Base-by-base conservation (phyloP, 2,888 invertebrate genomes). In the Heliconius cydno region DNA sequence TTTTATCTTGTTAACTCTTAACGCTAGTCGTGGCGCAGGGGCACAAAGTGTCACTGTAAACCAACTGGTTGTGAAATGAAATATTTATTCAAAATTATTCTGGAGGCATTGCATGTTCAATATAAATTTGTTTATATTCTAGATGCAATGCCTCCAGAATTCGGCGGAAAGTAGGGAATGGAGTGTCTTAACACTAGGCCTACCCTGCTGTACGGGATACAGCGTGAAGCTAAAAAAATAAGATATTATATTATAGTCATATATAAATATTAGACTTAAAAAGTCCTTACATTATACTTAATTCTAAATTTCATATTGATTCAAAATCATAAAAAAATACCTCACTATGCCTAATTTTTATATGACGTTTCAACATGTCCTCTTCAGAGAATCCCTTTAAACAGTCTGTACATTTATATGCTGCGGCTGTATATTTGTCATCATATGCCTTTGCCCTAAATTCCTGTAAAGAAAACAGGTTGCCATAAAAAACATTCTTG, bases 301-400 rank as follows among this genome's bases (percentile, higher is more conserved):
- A 25, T 25, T 25, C 25, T 25, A 12, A 12, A 1, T 63, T 25
- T 12, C 4, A 12, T 63, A 63, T 25, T 63, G 25, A 25, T 63
- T 63, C 25, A 63, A 25, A 63, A 52, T 52, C 34, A 34, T 34
- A 34, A 34, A 34, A 34, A 52, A 3, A n/a, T 87, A 94, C 94
- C 90, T 91, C 89, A 85, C 86, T 87, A 84, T 94, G 94, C 57
- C 91, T 87, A 41, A 91, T 83, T 66, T 88, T 86, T 1, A 83
- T 83, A 84, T 94, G 94, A 68, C 94, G 86, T 19, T 87, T 86
- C 25, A 92, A 80, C 86, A 93, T 94, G 46, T 92, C 90, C 66
- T 89, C 89, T 79, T 92, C 92, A 0, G 93, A 92, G 79, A 94
- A 94, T 0, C 92, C 90, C 83, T 91, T 93, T 65, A 90, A 91